Conservation (phyloP, 2,888 invertebrate species). For the Nemotelus nigrinus region DNA sequence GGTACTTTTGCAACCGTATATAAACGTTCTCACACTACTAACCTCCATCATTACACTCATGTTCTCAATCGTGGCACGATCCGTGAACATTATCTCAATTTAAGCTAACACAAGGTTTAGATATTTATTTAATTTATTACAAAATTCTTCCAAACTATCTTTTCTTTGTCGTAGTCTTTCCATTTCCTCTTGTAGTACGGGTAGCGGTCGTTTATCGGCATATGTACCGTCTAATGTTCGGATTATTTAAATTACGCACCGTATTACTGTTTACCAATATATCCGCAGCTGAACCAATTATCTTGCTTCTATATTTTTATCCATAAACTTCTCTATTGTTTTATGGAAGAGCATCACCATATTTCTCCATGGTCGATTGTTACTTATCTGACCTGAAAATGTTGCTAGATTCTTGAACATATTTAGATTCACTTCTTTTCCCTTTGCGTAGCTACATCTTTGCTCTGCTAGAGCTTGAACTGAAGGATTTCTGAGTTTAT, state of each 20-base stretch:
- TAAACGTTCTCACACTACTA: not conserved
- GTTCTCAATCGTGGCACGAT: not conserved
- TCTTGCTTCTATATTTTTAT: not conserved
- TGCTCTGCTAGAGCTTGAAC: not conserved
- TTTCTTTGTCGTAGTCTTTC: not conserved
- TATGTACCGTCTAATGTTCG: not conserved
- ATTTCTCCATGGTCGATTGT: not conserved
- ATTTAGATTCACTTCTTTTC: not conserved
- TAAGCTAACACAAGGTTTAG: not conserved
- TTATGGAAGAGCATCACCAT: not conserved
- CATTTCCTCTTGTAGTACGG: slow-evolving; percentile 7
- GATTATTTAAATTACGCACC: not conserved
- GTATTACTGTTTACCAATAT: not conserved
- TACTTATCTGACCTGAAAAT: not conserved
- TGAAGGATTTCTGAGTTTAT: not conserved
- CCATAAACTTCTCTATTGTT: not conserved
- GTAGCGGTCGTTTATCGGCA: slow-evolving; percentile 11
- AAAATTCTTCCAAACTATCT: not conserved
- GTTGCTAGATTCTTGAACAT: not conserved
- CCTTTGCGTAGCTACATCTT: not conserved
- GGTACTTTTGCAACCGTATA: not conserved
- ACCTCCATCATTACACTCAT: not conserved
- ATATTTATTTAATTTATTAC: not conserved
- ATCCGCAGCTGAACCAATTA: not conserved
- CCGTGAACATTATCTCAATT: not conserved